Evolutionary conservation across 2,113 vertebrate species (phyloP).

Genomic region (Taurulus bubalis): DNA sequence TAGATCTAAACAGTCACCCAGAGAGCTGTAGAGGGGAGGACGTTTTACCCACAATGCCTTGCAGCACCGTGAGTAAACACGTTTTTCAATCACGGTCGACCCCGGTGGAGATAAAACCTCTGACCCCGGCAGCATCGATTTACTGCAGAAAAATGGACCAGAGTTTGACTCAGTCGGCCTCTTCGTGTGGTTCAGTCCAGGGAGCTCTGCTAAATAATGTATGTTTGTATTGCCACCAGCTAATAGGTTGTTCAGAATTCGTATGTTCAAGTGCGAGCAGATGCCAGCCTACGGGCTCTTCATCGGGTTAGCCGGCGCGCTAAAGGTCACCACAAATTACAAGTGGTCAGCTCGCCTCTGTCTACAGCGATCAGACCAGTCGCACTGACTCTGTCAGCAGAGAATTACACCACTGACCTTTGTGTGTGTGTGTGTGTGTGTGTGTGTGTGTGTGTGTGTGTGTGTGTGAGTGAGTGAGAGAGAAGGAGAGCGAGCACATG

Average conservation of each 20-base stretch:
- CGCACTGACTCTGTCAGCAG: conserved; percentile 47
- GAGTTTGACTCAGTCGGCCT: not conserved
- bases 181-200: not conserved
- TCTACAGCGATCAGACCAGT: conserved; percentile 51
- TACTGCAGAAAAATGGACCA: not conserved
- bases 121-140: conserved; percentile 12
- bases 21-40: not conserved
- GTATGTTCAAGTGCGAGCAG: conserved; percentile 33
- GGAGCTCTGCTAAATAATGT: not conserved
- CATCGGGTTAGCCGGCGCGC: conserved; percentile 40
- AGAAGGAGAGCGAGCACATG: too few species aligned
- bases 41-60: conserved; percentile 34
- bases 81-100: conserved; percentile 22
- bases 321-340: conserved; percentile 75
- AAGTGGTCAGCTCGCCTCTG: conserved; percentile 61
- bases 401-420: conserved; percentile 74
- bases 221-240: conserved; percentile 10
- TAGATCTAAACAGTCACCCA: conserved; percentile 3
- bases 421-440: conserved; percentile 37
- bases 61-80: not conserved
- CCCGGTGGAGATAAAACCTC: conserved; percentile 6
- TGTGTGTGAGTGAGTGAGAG: not conserved
- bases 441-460: not conserved
- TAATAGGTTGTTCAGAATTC: not conserved
- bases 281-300: conserved; percentile 55